phyloP scores from a whole-genome alignment of 1,140 invertebrate genomes.

The Polyergus mexicanus region DNA sequence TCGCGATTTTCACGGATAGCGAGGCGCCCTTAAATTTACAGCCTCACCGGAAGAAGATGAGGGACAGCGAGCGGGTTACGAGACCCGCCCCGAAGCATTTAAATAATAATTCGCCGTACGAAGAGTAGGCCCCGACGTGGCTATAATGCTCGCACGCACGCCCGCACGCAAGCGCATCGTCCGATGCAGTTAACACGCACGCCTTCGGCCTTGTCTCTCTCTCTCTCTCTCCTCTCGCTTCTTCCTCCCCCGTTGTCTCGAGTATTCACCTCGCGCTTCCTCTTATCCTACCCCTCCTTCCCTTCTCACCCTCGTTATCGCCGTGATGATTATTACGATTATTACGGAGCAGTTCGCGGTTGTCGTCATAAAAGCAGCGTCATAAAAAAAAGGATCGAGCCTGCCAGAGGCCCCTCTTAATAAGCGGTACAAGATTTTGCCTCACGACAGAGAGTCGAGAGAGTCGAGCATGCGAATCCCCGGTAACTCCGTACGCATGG shows the following conservation, averaged over 20 bases:
- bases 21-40: constrained; percentile 55
- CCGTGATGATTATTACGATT: constrained; percentile 83
- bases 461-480: background rate
- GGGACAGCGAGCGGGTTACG: constrained; percentile 53
- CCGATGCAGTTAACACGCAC: constrained; percentile 72
- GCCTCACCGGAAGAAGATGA: constrained; percentile 64
- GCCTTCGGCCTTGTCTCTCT: constrained; percentile 65
- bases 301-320: constrained; percentile 72
- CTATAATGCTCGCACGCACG: constrained; percentile 78
- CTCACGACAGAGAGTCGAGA: background rate
- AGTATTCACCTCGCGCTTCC: constrained; percentile 25
- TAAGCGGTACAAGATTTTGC: constrained; percentile 67
- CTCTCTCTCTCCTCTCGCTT: constrained; percentile 31
- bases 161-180: constrained; percentile 69
- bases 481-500: background rate
- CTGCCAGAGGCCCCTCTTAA: constrained; percentile 72
- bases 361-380: constrained; percentile 80
- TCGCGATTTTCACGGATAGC: constrained; percentile 27
- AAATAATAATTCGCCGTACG: constrained; percentile 82
- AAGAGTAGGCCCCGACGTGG: constrained; percentile 74
- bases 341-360: constrained; percentile 79
- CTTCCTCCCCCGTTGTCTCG: constrained; percentile 13
- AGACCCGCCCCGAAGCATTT: constrained; percentile 74
- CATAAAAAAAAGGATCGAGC: constrained; percentile 77
- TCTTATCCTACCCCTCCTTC: constrained; percentile 9